A percentile compares a stretch with the other conserved stretches of the same genome.
Evolutionary conservation across 2,888 invertebrate genomes (phyloP).

Genomic region (Dynastes hyllus): DNA sequence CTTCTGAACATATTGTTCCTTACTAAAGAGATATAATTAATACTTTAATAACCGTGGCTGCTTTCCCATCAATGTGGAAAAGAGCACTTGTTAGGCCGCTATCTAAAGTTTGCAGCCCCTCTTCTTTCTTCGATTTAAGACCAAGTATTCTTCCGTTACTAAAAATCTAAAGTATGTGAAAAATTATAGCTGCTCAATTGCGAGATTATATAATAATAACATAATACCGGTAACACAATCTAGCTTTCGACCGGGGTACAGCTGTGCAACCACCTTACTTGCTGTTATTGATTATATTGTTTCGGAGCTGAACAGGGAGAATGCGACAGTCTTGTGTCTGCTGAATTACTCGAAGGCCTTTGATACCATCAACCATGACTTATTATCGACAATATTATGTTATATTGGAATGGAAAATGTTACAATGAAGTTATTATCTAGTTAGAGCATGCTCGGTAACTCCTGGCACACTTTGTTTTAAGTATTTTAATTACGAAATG

Average conservation of each 20-base stretch:
- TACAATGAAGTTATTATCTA: background rate
- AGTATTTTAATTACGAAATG: no score
- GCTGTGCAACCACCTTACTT: background rate
- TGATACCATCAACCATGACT: conserved; percentile 31
- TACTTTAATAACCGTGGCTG: no score
- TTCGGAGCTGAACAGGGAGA: conserved; percentile 52
- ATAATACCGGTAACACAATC: conserved; percentile 15
- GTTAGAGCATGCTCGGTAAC: background rate
- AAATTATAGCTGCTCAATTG: no score
- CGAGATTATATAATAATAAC: background rate
- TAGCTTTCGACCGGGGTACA: background rate
- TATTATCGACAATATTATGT: conserved; percentile 21
- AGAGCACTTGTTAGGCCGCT: no score
- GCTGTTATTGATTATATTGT: conserved; percentile 5
- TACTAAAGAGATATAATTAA: no score
- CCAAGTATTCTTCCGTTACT: no score
- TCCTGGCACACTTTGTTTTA: no score
- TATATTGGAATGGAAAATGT: background rate
- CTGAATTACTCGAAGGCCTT: conserved; percentile 41
- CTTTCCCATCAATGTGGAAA: no score
- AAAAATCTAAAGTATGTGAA: no score
- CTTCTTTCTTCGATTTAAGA: no score
- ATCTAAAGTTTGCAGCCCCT: no score
- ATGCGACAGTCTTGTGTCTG: conserved; percentile 55
- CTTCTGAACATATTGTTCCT: no score